A percentile compares a stretch with the other conserved stretches of the same genome.
Conservation (phyloP, 2,888 invertebrate species). For the Apodemia zela region DNA sequence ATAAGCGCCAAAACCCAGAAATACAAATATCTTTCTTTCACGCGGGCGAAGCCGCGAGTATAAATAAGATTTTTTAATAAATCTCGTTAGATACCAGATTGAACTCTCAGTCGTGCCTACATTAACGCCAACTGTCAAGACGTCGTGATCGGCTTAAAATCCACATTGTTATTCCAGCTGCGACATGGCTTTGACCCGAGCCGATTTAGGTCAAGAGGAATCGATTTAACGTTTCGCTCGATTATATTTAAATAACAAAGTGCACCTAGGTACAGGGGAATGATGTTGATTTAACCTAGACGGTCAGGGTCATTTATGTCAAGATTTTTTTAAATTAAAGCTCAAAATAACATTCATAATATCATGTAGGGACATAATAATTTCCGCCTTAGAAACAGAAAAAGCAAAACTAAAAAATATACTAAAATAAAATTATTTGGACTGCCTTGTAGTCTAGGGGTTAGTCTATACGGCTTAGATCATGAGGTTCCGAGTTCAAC, state of each 20-base stretch:
- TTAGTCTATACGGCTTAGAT: too few species aligned
- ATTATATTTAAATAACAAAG: constrained; percentile 33
- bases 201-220: constrained; percentile 70
- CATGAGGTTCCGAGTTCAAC: too few species aligned
- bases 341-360: too few species aligned
- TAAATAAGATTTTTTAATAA: not conserved
- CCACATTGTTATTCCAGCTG: constrained; percentile 30
- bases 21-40: not conserved
- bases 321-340: too few species aligned
- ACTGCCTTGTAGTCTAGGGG: too few species aligned
- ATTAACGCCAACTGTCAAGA: not conserved
- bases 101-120: not conserved
- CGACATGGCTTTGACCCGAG: constrained; percentile 66
- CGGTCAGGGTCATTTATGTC: not conserved
- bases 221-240: constrained; percentile 51
- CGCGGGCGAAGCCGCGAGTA: too few species aligned
- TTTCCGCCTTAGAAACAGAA: too few species aligned
- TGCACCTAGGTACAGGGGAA: not conserved
- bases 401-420: too few species aligned
- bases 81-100: constrained; percentile 1
- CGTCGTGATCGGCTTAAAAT: constrained; percentile 10
- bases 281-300: not conserved
- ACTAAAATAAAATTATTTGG: too few species aligned
- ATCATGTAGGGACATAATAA: too few species aligned
- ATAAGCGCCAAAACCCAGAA: too few species aligned